Evolutionary conservation across 2,113 vertebrate species (phyloP), one percentile per base, ranked within the genome.

Genomic region (Mirounga angustirostris): DNA sequence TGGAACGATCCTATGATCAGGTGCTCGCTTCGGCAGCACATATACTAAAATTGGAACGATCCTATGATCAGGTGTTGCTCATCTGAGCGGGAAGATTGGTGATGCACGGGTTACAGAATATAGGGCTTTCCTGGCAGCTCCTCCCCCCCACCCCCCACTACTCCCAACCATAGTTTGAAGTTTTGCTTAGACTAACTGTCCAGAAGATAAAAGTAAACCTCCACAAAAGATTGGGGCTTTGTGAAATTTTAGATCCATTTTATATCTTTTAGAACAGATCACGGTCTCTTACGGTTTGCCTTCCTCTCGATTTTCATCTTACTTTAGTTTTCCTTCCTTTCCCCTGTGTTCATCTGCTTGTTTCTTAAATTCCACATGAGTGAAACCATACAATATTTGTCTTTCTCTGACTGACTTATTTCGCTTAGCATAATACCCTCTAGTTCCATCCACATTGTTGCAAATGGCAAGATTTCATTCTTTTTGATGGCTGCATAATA

Each of bases 131-230:
- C 36, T 54, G 46, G 78, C 21, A 5, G 13, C 8, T 11, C 13
- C 11, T 22, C 26, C 40, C 33, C 16, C 33, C 7, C 4, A 69
- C 36, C 40, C 67, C 33, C 33, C 7, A 24, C 82, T 96, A 4
- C 24, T 58, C 43, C 89, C 50, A 79, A 15, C 6, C 36, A 22
- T 30, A 61, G 36, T 71, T 26, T 81, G 43, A 91, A 6, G 3
- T 85, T 89, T 92, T 95, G 18, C 67, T 96, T 46, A 89, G 22
- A 67, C 46, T 76, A 61, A 69, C 15, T 80, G 16, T 80, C 82
- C 80, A 87, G 83, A 95, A 84, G 15, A 56, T 78, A 89, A 80
- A 73, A 94, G 33, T 67, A 78, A 67, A 80, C 91, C 21, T 86
- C 28, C 78, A 36, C 7, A 18, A 24, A 76, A 88, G 36, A 56